Percentiles rank a stretch among this genome's conserved stretches.
These are phyloP conservation scores for Pheosia tremula DNA, from an alignment of 2,888 invertebrate genomes.

Conservation along the genomic window DNA sequence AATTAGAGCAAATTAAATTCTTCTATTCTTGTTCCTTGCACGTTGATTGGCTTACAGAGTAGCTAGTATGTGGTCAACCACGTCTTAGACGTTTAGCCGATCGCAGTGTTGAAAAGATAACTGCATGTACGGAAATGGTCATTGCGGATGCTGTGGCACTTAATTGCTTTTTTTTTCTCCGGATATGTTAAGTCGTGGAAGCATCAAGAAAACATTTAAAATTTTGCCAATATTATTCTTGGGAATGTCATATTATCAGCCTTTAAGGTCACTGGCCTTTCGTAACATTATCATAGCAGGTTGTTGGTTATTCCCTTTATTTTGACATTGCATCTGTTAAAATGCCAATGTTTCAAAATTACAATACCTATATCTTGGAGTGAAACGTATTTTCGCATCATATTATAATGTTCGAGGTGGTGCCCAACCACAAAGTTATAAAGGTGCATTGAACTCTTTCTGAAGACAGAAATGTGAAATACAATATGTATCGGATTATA, in stretches of 20 bases:
- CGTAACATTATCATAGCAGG: constrained; percentile 25
- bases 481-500: no score
- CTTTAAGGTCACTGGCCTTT: constrained; percentile 18
- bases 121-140: neutral
- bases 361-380: neutral
- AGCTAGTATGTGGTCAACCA: neutral
- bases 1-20: neutral
- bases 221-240: no score
- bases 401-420: neutral
- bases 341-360: constrained; percentile 9
- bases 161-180: neutral
- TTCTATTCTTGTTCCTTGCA: no score
- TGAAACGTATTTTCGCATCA: neutral
- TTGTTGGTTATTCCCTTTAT: constrained; percentile 33
- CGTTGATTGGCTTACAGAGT: neutral
- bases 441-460: no score
- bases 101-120: neutral
- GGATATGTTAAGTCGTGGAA: neutral
- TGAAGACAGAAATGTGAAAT: no score
- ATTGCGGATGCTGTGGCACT: neutral
- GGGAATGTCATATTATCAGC: neutral
- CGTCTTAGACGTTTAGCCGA: neutral
- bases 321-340: constrained; percentile 13
- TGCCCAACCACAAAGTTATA: neutral
- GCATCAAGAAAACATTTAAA: no score